Evolutionary conservation across 2,888 invertebrate species (phyloP).

Genomic region (Agrotis segetum): DNA sequence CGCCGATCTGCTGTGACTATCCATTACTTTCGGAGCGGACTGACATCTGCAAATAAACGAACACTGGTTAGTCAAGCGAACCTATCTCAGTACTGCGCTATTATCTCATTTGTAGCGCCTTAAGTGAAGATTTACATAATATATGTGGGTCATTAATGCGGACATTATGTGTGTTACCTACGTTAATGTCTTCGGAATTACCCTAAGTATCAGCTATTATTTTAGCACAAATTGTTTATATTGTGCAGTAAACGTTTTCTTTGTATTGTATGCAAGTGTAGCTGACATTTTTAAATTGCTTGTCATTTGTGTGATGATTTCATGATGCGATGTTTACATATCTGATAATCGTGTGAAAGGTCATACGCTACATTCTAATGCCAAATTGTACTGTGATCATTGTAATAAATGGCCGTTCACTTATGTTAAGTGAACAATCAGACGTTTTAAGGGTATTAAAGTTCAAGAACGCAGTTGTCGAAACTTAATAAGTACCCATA

Average conservation of each 20-base stretch:
- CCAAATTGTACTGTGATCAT: conserved; percentile 23
- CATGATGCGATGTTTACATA: conserved; percentile 41
- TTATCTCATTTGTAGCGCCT: conserved; percentile 44
- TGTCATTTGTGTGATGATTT: conserved; percentile 28
- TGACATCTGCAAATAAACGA: conserved; percentile 84
- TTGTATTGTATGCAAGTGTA: conserved; percentile 26
- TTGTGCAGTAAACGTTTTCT: conserved; percentile 30
- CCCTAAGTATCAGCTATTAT: conserved; percentile 33
- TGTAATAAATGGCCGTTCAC: conserved; percentile 26
- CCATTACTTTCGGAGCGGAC: conserved; percentile 89
- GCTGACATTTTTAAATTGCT: conserved; percentile 38
- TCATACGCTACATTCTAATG: conserved; percentile 25
- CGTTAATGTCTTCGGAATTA: conserved; percentile 41
- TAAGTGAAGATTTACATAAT: conserved; percentile 55
- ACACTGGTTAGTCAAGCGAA: conserved; percentile 38
- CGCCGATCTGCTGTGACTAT: conserved; percentile 89
- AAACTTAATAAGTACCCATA: conserved; percentile 5
- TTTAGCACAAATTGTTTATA: conserved; percentile 31
- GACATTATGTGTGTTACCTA: conserved; percentile 33
- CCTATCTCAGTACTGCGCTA: conserved; percentile 11
- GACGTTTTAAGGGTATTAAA: conserved; percentile 46
- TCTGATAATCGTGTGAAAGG: conserved; percentile 45
- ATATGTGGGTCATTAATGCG: conserved; percentile 59
- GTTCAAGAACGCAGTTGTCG: conserved; percentile 38
- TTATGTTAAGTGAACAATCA: conserved; percentile 30